A percentile compares a stretch with the other conserved stretches of the same genome.
phyloP scores from a whole-genome alignment of 2,113 vertebrate species.

The Cryptomyrus ogoouensis region DNA sequence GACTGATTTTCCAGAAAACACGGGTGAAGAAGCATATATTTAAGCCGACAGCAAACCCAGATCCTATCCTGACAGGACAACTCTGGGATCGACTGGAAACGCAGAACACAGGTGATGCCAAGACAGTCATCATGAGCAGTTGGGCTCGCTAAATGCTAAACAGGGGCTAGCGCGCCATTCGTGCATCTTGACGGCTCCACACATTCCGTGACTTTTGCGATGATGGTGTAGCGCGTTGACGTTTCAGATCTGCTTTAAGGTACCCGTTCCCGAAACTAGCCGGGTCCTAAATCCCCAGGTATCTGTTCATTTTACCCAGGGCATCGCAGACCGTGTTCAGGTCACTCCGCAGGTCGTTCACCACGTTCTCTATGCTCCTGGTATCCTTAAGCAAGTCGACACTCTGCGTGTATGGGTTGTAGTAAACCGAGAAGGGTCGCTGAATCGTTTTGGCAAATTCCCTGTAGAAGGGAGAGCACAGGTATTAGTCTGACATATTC shows the following conservation, averaged over 20 bases:
- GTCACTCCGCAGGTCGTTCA: constrained; percentile 90
- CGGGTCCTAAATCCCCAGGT: constrained; percentile 80
- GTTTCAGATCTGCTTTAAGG: not conserved
- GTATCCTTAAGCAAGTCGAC: constrained; percentile 93
- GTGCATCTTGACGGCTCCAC: not conserved
- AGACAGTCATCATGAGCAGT: not conserved
- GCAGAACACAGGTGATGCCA: not conserved
- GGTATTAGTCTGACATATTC: not conserved
- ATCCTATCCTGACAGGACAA: not conserved
- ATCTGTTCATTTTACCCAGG: constrained; percentile 93
- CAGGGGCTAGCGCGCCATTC: not conserved
- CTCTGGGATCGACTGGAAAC: not conserved
- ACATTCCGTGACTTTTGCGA: not conserved
- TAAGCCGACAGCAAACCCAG: not conserved
- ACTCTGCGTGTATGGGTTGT: constrained; percentile 94
- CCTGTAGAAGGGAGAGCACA: constrained; percentile 58
- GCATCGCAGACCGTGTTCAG: constrained; percentile 92
- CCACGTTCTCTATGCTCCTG: constrained; percentile 86
- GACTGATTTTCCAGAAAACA: not conserved
- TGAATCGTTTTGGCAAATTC: constrained; percentile 93
- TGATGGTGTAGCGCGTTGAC: not conserved
- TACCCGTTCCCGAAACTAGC: not conserved
- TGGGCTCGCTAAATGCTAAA: not conserved
- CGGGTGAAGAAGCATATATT: not conserved
- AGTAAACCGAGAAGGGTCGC: constrained; percentile 93